Base-by-base conservation (phyloP, 1,140 invertebrate species). In the Ganaspis sp. region DNA sequence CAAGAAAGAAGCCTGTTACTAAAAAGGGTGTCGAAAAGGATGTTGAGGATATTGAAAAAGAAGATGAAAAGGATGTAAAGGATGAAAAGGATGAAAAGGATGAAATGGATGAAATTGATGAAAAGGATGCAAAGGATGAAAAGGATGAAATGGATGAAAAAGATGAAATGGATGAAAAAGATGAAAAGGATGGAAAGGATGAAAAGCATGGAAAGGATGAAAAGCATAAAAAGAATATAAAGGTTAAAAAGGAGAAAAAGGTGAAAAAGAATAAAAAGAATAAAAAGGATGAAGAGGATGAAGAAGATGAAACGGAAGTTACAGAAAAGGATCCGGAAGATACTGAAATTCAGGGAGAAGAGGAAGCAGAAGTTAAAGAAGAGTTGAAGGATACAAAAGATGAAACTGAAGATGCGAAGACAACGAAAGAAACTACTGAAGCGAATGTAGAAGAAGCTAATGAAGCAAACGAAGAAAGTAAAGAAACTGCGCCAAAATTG, bases 201-300 rank as follows among this genome's bases (percentile, higher is more conserved):
- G 78, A 86, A 1, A 79, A 72, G 73, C 86, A 88, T 72, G 88
- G 87, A 80, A 86, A 91, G 72, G 90, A 90, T 34, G 6, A 69
- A n/a, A 26, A 73, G 3, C 23, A n/a, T 9, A 1, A 26, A 5
- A 9, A 54, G 0, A 8, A 53, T n/a, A n/a, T n/a, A n/a, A n/a
- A n/a, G n/a, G 40, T 37, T 29, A 0, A 15, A 21, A 79, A 86
- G 79, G 70, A 74, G 86, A 88, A 71, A 87, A 88, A 81, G 87
- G 91, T 74, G 90, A 90, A 45, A 15, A n/a, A n/a, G n/a, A n/a
- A n/a, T n/a, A n/a, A n/a, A n/a, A n/a, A n/a, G n/a, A n/a, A n/a
- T n/a, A 34, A n/a, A n/a, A n/a, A n/a, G n/a, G n/a, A 12, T 45
- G 4, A 45, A 45, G 42, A 45, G 11, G n/a, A 45, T 40, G 72